Evolutionary conservation across 2,113 vertebrate species (phyloP).

Genomic region (Poicephalus meyeri): DNA sequence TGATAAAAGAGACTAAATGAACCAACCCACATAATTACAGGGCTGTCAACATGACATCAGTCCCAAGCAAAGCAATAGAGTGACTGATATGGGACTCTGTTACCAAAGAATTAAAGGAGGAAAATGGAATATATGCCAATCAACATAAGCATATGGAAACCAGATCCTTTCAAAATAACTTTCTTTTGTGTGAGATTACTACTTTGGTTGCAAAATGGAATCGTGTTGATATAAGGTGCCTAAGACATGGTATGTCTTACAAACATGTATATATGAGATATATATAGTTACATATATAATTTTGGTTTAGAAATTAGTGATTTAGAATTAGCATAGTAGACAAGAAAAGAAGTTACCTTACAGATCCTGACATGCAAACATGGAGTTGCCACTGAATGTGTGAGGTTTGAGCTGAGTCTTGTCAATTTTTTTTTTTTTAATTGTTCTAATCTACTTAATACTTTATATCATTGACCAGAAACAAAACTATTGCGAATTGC

Average conservation of each 20-base stretch:
- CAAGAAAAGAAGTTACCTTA: neutral
- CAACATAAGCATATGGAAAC: neutral
- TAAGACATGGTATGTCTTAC: neutral
- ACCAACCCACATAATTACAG: constrained; percentile 23
- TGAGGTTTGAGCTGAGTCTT: neutral
- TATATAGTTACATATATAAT: neutral
- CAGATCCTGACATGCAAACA: neutral
- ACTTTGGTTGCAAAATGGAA: neutral
- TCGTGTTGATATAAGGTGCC: neutral
- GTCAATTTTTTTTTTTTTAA: neutral
- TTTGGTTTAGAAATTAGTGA: neutral
- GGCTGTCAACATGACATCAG: neutral
- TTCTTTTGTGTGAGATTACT: constrained; percentile 1
- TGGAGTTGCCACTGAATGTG: neutral
- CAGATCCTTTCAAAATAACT: constrained; percentile 19
- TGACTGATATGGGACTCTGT: neutral
- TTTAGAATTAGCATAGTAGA: neutral
- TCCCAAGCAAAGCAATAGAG: neutral
- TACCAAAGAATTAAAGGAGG: constrained; percentile 12
- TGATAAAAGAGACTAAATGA: constrained; percentile 1
- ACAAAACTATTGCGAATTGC: neutral
- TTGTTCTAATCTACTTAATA: neutral
- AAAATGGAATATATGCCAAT: constrained; percentile 5
- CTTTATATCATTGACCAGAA: neutral
- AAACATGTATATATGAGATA: neutral